A percentile compares a stretch with the other conserved stretches of the same genome.
Conservation (phyloP, 2,113 vertebrate genomes). For the Microcebus griseorufus region DNA sequence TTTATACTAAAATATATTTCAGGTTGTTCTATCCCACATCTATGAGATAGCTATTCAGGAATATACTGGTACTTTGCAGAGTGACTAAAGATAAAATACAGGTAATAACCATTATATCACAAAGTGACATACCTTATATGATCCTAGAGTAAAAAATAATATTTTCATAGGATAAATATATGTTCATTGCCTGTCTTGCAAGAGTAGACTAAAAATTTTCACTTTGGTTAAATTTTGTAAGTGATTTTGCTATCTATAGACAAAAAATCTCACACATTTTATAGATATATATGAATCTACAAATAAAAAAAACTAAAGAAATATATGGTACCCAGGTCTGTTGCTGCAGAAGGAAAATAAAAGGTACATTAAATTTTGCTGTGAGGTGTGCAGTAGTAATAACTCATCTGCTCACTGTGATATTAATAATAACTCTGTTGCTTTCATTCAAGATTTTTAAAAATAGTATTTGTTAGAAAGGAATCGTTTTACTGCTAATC, state of each 20-base stretch:
- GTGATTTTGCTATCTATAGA: not conserved
- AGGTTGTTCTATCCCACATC: not conserved
- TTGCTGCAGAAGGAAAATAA: not conserved
- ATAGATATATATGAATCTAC: not conserved
- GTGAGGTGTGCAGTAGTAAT: not conserved
- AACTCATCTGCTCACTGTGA: not conserved
- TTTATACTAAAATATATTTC: conserved; percentile 1
- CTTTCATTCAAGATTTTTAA: conserved; percentile 13
- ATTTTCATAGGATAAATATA: not conserved
- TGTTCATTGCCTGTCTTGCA: not conserved
- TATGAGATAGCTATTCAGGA: not conserved
- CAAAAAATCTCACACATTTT: not conserved
- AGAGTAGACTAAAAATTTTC: not conserved
- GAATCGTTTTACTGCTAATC: conserved; percentile 7
- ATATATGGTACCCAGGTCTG: not conserved
- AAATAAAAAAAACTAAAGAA: conserved; percentile 39
- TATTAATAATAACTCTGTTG: not conserved
- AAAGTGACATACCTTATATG: not conserved
- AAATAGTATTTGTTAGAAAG: conserved; percentile 4
- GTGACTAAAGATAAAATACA: conserved; percentile 35
- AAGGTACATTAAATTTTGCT: not conserved
- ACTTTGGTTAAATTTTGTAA: not conserved
- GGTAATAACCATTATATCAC: not conserved
- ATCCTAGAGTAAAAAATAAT: not conserved
- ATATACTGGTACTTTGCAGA: not conserved